Percentiles rank a stretch among this genome's conserved stretches.
These are phyloP conservation scores for Drosophila kurseongensis DNA, from an alignment of 1,140 invertebrate species.

Conservation along the genomic window DNA sequence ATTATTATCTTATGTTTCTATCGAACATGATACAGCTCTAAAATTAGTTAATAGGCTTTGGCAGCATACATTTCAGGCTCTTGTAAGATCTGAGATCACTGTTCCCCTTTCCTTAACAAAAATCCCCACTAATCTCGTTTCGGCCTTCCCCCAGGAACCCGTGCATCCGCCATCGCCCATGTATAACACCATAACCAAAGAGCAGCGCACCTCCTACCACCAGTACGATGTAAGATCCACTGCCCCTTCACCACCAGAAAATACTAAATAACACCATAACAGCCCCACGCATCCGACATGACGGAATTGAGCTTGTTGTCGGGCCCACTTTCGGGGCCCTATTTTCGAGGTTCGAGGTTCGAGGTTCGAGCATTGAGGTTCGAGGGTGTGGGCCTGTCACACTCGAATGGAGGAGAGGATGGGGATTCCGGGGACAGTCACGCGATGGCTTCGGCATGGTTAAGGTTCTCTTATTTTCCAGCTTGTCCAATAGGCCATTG, in stretches of 20 bases:
- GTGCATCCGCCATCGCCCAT: constrained; percentile 82
- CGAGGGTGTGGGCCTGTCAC: constrained; percentile 62
- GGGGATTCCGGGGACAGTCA: constrained; percentile 39
- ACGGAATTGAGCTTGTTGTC: constrained; percentile 51
- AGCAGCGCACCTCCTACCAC: constrained; percentile 79
- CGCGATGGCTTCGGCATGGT: constrained; percentile 69
- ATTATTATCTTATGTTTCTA: background rate
- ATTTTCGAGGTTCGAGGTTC: constrained; percentile 5
- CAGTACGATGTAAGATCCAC: constrained; percentile 84
- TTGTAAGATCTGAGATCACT: constrained; percentile 3
- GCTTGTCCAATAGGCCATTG: constrained; percentile 31
- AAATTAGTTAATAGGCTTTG: background rate
- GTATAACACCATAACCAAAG: constrained; percentile 80
- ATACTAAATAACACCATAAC: constrained; percentile 35
- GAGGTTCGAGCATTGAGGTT: background rate
- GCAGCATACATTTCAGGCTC: background rate
- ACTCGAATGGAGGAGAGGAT: constrained; percentile 35
- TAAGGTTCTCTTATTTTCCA: constrained; percentile 57
- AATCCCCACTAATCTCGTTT: constrained; percentile 41
- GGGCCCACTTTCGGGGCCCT: constrained; percentile 36
- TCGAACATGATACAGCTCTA: background rate
- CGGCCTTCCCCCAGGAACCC: constrained; percentile 64
- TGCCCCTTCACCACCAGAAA: constrained; percentile 11
- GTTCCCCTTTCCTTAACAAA: background rate
- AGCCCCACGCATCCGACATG: constrained; percentile 43